Evolutionary conservation across 2,888 invertebrate species (phyloP), one percentile per base, ranked within the genome.

Genomic region (Cylloceria caligata): DNA sequence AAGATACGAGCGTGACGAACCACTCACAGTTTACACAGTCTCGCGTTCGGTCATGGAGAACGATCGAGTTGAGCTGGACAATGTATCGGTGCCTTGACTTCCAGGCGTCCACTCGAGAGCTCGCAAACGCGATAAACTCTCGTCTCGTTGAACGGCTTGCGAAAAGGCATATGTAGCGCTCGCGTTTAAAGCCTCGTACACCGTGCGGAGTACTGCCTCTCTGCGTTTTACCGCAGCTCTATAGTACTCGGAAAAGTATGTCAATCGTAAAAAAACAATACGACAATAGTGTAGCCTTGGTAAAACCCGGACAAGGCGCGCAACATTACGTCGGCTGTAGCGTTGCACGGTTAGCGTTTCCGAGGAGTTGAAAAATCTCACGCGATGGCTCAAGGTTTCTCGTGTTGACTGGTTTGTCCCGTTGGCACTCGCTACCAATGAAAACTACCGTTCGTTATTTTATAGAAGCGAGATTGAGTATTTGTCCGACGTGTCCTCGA

Each of bases 231-330:
- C 75, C 36, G 36, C 30, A 11, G 67, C 34, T 74, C 64, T 74
- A 62, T 52, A 47, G 55, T 55, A 68, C 73, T 73, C 81, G 81
- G 62, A 73, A 81, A 81, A 81, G 81, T 81, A 74, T 81, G 81
- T 81, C 81, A 78, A 64, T 64, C 77, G 73, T 42, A 24, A 13
- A 57, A 42, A 39, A 71, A 71, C 69, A 71, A 71, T 71, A 39
- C 69, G 27, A 42, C 69, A 27, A 42, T 57, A 36, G 69, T 24
- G 36, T 36, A 52, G 49, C 69, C 39, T 42, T 39, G 55, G 42
- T 45, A 7, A 27, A 27, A 11, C 27, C 27, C 69, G 19, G 57
- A 45, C 42, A 42, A 16, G 19, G n/a, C 19, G n/a, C 34, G 7
- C 60, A n/a, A 19, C 19, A 36, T n/a, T 9, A 34, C 30, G 19